Evolutionary conservation across 2,888 invertebrate genomes (phyloP).

Genomic region (Meganola albula): DNA sequence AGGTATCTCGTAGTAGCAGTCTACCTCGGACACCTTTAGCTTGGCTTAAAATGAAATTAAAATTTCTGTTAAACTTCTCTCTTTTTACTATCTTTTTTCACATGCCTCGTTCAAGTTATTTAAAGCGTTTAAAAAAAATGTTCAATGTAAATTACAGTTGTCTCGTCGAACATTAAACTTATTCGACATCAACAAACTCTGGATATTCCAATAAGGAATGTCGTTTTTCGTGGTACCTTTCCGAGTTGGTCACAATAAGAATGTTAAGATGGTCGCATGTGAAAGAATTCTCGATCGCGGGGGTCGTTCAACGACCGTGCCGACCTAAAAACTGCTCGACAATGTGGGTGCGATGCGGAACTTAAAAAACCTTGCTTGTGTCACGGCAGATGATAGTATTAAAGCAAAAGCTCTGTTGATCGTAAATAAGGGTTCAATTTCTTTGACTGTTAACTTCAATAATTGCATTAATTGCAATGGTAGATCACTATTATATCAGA

Average conservation of each 20-base stretch:
- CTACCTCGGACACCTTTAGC: slow-evolving; percentile 34
- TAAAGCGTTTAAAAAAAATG: too few species aligned
- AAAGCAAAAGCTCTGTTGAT: too few species aligned
- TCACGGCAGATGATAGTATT: too few species aligned
- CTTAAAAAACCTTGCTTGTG: too few species aligned
- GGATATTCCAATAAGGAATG: slow-evolving; percentile 21
- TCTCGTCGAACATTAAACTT: slow-evolving; percentile 8
- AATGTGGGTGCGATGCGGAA: slow-evolving; percentile 52
- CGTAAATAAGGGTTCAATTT: too few species aligned
- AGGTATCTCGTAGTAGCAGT: slow-evolving; percentile 45
- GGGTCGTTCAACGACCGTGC: slow-evolving; percentile 41
- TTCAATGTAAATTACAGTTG: slow-evolving; percentile 13
- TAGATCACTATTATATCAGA: too few species aligned
- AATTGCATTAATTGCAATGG: too few species aligned
- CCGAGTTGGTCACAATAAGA: slow-evolving; percentile 30
- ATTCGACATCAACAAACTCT: slow-evolving; percentile 12
- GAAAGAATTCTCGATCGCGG: slow-evolving; percentile 39
- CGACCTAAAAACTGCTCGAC: slow-evolving; percentile 46
- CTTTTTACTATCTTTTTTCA: too few species aligned
- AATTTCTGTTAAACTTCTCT: slow-evolving; percentile 44
- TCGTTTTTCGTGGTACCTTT: slow-evolving; percentile 24
- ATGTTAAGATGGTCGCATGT: slow-evolving; percentile 38
- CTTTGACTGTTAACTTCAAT: too few species aligned
- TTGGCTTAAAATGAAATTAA: slow-evolving; percentile 48
- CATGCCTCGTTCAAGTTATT: too few species aligned